Percentiles rank a stretch among this genome's conserved stretches.
These are phyloP conservation scores for Stenchaetothrips biformis DNA, from an alignment of 2,888 invertebrate species.

Conservation along the genomic window DNA sequence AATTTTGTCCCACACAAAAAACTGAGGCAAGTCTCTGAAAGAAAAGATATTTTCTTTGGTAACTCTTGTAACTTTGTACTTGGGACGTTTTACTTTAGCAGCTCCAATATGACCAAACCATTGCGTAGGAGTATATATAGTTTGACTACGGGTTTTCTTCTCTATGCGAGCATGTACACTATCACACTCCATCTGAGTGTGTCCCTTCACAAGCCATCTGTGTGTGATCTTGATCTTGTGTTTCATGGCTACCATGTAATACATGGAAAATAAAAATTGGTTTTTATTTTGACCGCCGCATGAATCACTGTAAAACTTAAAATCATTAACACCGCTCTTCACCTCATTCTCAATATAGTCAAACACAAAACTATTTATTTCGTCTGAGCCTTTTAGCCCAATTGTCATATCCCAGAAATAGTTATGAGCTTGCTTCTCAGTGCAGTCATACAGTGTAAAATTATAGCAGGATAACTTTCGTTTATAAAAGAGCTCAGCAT, in stretches of 20 bases:
- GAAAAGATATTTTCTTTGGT: neutral
- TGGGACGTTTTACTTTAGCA: neutral
- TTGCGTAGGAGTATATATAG: too few relatives aligned
- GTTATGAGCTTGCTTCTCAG: neutral
- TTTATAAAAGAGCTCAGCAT: neutral
- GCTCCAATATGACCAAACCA: neutral
- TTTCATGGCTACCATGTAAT: neutral
- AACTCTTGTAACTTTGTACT: neutral
- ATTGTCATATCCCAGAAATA: neutral
- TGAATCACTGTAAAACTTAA: neutral
- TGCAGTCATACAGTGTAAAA: neutral
- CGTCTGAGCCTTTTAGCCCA: neutral
- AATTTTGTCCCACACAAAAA: neutral
- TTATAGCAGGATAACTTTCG: neutral
- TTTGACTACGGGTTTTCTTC: neutral
- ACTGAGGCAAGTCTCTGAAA: neutral
- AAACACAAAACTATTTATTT: neutral
- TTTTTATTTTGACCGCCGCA: neutral
- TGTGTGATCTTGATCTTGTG: neutral
- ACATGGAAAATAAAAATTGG: neutral
- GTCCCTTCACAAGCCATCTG: neutral
- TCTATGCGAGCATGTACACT: neutral
- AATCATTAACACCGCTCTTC: neutral
- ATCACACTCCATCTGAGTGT: slow-evolving; percentile 1
- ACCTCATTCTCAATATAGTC: neutral